Evolutionary conservation across 2,888 invertebrate species (phyloP).

Genomic region (Creontiades dilutus): DNA sequence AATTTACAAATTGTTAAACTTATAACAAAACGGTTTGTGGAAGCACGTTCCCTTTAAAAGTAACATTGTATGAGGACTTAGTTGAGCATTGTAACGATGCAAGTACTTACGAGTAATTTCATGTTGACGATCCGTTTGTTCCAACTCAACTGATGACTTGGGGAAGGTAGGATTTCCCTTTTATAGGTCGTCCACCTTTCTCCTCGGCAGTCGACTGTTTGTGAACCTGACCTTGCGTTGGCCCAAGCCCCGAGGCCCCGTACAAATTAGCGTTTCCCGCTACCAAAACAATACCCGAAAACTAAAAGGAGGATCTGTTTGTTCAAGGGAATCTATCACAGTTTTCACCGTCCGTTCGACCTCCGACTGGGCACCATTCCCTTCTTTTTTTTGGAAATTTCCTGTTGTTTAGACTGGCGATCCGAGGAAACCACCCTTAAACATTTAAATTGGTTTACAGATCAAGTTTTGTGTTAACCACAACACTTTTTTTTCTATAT

Average conservation of each 20-base stretch:
- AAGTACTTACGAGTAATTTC: slow-evolving; percentile 46
- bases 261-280: neutral
- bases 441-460: too few species aligned
- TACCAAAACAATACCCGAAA: neutral
- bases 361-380: neutral
- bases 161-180: neutral
- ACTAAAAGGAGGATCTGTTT: neutral
- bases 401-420: too few species aligned
- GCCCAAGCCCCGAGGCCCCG: neutral
- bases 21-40: too few species aligned
- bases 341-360: neutral
- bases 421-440: too few species aligned
- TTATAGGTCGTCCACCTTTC: neutral
- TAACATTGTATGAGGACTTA: too few species aligned
- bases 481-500: too few species aligned
- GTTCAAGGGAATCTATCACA: neutral
- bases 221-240: neutral
- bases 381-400: too few species aligned
- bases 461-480: too few species aligned
- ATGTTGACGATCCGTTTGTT: slow-evolving; percentile 31
- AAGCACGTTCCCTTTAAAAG: too few species aligned
- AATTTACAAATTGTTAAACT: too few species aligned
- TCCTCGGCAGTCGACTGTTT: neutral
- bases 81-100: too few species aligned
- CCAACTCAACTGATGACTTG: neutral